Conservation (phyloP, 1,140 invertebrate species). For the Trissolcus basalis region DNA sequence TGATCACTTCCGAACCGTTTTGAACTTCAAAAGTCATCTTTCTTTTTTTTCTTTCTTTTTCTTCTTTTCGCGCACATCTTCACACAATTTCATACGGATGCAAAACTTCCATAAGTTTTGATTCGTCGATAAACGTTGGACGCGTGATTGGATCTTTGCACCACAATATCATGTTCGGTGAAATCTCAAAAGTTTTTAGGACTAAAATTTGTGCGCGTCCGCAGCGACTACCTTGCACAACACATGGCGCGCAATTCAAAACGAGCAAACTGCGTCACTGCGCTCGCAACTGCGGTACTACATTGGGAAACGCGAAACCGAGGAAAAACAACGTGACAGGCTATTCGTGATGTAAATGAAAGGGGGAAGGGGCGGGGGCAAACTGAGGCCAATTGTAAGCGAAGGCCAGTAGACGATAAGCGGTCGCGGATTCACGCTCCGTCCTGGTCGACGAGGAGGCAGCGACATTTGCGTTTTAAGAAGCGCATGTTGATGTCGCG, state of each 20-base stretch:
- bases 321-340: neutral
- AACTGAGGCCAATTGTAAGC: neutral
- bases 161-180: too few relatives aligned
- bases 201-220: too few relatives aligned
- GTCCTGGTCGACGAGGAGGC: constrained; percentile 58
- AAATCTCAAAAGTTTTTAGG: too few relatives aligned
- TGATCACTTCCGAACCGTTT: too few relatives aligned
- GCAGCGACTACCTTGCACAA: constrained; percentile 25
- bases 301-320: neutral
- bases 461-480: constrained; percentile 71
- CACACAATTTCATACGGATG: too few relatives aligned
- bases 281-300: too few relatives aligned
- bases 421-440: constrained; percentile 25
- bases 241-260: constrained; percentile 35
- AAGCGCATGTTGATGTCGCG: constrained; percentile 66
- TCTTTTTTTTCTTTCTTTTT: too few relatives aligned
- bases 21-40: too few relatives aligned
- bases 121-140: too few relatives aligned
- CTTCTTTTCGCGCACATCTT: too few relatives aligned
- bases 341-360: neutral
- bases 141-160: too few relatives aligned
- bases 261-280: constrained; percentile 20
- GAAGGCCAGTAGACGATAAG: neutral
- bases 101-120: too few relatives aligned
- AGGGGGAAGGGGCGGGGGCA: constrained; percentile 2